A percentile compares a stretch with the other conserved stretches of the same genome.
phyloP scores from a whole-genome alignment of 53 echinoderm and acorn worm genomes.

The Henricia sp. region DNA sequence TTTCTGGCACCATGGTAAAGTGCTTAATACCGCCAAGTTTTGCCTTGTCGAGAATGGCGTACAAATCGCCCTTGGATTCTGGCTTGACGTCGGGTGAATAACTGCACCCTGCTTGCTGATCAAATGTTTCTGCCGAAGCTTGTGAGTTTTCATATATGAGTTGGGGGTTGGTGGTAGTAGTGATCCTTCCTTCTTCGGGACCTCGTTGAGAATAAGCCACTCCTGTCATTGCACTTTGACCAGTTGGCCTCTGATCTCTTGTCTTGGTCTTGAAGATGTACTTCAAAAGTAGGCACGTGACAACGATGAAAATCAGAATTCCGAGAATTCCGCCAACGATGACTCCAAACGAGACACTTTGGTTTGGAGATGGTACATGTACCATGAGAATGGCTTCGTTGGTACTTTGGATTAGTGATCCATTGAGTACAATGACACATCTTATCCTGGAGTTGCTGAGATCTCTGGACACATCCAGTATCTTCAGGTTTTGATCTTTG shows the following conservation, averaged over 20 bases:
- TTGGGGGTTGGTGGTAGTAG: too few species aligned
- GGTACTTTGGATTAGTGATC: not conserved
- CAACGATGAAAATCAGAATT: not conserved
- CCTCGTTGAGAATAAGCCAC: too few species aligned
- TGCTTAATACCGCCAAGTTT: not conserved
- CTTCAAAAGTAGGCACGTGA: not conserved
- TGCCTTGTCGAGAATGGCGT: not conserved
- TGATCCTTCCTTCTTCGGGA: too few species aligned
- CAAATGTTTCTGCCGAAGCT: not conserved
- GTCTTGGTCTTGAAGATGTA: too few species aligned
- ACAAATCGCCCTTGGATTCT: not conserved
- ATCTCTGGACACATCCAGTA: not conserved
- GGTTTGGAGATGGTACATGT: not conserved
- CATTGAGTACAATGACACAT: not conserved
- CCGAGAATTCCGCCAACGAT: not conserved
- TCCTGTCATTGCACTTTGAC: too few species aligned
- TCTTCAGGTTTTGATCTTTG: not conserved
- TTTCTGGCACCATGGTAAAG: not conserved
- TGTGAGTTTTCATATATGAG: conserved; percentile 14
- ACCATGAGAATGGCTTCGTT: not conserved
- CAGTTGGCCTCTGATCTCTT: too few species aligned
- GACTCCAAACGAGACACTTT: not conserved
- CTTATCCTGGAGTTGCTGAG: not conserved
- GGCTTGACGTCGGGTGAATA: too few species aligned
- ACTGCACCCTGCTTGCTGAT: too few species aligned